Evolutionary conservation across 2,888 invertebrate species (phyloP).

Genomic region (Tuberolachnus salignus): DNA sequence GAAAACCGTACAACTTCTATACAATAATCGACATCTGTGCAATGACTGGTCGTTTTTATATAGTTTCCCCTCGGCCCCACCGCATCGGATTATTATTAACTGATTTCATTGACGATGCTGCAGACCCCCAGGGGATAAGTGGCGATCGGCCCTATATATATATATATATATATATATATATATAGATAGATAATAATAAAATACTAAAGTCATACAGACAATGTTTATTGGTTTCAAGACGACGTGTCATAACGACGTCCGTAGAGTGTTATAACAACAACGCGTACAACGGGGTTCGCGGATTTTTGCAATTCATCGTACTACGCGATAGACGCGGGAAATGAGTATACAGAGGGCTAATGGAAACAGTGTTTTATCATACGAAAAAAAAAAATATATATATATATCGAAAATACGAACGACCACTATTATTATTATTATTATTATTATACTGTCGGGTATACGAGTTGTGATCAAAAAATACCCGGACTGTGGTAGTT

Average conservation of each 20-base stretch:
- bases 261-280: background rate
- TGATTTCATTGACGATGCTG: slow-evolving; percentile 41
- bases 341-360: slow-evolving; percentile 7
- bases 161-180: background rate
- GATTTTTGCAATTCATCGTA: slow-evolving; percentile 49
- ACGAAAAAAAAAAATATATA: too few species aligned
- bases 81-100: slow-evolving; percentile 43
- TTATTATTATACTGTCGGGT: too few species aligned
- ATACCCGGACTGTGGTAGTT: too few species aligned
- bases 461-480: too few species aligned
- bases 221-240: slow-evolving; percentile 49
- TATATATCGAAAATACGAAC: too few species aligned
- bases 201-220: slow-evolving; percentile 51
- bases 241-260: slow-evolving; percentile 39
- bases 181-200: slow-evolving; percentile 21
- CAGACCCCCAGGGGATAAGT: slow-evolving; percentile 32
- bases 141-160: slow-evolving; percentile 31
- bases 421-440: too few species aligned
- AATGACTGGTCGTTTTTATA: slow-evolving; percentile 43
- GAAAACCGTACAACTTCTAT: background rate
- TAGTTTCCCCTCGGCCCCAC: background rate
- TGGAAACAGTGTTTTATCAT: too few species aligned
- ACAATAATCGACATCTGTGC: slow-evolving; percentile 51
- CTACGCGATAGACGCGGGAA: slow-evolving; percentile 13
- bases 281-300: background rate